phyloP scores from a whole-genome alignment of 2,888 invertebrate genomes.

The Aradus depressus region DNA sequence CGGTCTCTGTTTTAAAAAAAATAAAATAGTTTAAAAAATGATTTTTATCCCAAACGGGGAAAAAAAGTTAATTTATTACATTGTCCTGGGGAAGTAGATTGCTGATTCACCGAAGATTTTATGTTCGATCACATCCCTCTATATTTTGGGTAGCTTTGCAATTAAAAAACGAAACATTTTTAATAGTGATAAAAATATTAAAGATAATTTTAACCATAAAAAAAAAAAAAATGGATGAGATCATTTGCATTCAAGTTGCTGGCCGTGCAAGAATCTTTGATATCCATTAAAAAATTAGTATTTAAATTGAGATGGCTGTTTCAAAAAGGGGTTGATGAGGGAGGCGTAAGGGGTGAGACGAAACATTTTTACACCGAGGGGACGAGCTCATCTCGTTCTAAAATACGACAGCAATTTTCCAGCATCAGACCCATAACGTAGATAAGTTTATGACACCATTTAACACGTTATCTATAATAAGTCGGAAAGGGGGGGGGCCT shows the following conservation, averaged over 20 bases:
- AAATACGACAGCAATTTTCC: constrained; percentile 23
- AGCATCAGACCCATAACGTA: constrained; percentile 21
- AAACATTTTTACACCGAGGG: not conserved
- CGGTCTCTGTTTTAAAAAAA: no score
- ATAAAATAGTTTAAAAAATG: no score
- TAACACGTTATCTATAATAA: constrained; percentile 28
- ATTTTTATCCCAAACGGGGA: no score
- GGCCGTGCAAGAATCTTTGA: no score
- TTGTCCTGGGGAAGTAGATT: no score
- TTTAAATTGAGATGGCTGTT: constrained; percentile 21
- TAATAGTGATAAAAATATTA: no score
- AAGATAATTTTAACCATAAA: no score
- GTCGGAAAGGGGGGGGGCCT: constrained; percentile 11
- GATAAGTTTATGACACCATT: constrained; percentile 27
- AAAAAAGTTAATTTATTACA: no score
- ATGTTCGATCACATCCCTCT: no score
- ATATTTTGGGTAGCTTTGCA: no score
- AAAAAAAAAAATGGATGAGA: constrained; percentile 5
- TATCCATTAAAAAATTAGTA: constrained; percentile 22
- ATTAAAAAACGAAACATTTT: no score
- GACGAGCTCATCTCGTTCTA: not conserved
- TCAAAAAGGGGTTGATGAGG: constrained; percentile 16
- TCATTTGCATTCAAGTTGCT: constrained; percentile 8
- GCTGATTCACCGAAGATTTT: no score
- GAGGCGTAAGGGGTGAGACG: constrained; percentile 5